Conservation (phyloP, 1,140 invertebrate species). For the Drosophila willistoni region DNA sequence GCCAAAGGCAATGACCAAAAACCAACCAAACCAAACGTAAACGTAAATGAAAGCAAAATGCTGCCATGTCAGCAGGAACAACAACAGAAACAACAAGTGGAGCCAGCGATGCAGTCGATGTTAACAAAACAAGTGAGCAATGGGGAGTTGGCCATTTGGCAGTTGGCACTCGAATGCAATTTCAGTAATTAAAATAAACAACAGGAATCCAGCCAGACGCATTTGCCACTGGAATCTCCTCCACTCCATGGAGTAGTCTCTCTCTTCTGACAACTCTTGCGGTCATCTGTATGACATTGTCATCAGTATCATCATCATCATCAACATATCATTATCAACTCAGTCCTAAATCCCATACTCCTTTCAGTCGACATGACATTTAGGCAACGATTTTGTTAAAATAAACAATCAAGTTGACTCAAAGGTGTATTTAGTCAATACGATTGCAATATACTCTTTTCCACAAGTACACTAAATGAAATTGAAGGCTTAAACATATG, state of each 20-base stretch:
- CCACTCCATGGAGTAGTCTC: constrained; percentile 30
- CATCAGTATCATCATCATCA: constrained; percentile 43
- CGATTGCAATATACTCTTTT: constrained; percentile 26
- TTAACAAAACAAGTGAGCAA: constrained; percentile 65
- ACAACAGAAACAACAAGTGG: constrained; percentile 39
- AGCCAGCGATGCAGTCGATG: constrained; percentile 57
- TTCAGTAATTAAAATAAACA: constrained; percentile 83
- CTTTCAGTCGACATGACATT: constrained; percentile 41
- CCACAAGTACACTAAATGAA: background rate
- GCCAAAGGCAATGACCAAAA: constrained; percentile 68
- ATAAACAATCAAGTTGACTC: constrained; percentile 50
- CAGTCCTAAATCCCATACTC: background rate
- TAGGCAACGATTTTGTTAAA: constrained; percentile 60
- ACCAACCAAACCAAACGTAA: constrained; percentile 66
- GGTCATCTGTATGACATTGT: constrained; percentile 54
- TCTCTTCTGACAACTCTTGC: constrained; percentile 9
- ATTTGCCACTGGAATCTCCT: constrained; percentile 34
- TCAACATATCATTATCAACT: constrained; percentile 65
- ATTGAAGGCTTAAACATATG: background rate
- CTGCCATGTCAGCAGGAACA: constrained; percentile 63
- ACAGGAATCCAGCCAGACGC: constrained; percentile 39
- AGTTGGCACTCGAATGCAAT: constrained; percentile 82
- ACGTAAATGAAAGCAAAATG: constrained; percentile 76
- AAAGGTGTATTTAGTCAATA: background rate
- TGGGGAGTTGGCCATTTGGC: constrained; percentile 50